Percentiles rank a stretch among this genome's conserved stretches.
Conservation (phyloP, 2,888 invertebrate species). For the Drosophila subquinaria region DNA sequence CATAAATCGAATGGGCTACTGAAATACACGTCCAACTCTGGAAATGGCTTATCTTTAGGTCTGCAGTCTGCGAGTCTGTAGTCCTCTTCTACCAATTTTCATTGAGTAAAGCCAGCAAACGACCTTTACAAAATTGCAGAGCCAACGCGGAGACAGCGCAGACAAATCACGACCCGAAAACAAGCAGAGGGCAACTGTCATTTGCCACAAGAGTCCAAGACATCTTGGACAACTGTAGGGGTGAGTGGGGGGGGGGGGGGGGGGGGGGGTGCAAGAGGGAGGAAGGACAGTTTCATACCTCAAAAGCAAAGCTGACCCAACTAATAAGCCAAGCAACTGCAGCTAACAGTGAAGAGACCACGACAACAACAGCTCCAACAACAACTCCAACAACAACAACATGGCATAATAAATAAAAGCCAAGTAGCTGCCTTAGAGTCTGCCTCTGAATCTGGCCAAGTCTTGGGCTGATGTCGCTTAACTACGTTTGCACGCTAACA, state of each 20-base stretch:
- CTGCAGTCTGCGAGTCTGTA: slow-evolving; percentile 7
- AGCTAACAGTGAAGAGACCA: slow-evolving; percentile 52
- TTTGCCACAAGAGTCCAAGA: slow-evolving; percentile 34
- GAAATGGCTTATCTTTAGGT: slow-evolving; percentile 41
- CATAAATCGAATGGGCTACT: slow-evolving; percentile 83
- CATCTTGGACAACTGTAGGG: slow-evolving; percentile 12
- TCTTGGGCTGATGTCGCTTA: slow-evolving; percentile 7
- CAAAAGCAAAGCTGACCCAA: slow-evolving; percentile 70
- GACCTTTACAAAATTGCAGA: slow-evolving; percentile 70
- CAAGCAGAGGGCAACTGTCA: slow-evolving; percentile 59
- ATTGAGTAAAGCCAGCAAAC: slow-evolving; percentile 76
- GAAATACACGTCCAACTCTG: slow-evolving; percentile 71
- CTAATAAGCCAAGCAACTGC: slow-evolving; percentile 67
- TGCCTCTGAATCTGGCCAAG: slow-evolving; percentile 51
- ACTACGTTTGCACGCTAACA: slow-evolving; percentile 32
- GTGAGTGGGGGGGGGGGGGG: background rate
- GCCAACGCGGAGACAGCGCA: slow-evolving; percentile 40
- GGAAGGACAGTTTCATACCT: slow-evolving; percentile 68
- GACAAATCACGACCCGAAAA: slow-evolving; percentile 78
- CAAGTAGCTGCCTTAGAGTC: slow-evolving; percentile 76
- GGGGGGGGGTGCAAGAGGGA: background rate
- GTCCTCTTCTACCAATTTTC: slow-evolving; percentile 54
- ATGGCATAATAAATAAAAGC: slow-evolving; percentile 80
- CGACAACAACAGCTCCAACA: slow-evolving; percentile 29
- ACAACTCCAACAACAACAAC: slow-evolving; percentile 52